Evolutionary conservation across 2,888 invertebrate genomes (phyloP), one percentile per base, ranked within the genome.

Genomic region (Drosophila barbarae): DNA sequence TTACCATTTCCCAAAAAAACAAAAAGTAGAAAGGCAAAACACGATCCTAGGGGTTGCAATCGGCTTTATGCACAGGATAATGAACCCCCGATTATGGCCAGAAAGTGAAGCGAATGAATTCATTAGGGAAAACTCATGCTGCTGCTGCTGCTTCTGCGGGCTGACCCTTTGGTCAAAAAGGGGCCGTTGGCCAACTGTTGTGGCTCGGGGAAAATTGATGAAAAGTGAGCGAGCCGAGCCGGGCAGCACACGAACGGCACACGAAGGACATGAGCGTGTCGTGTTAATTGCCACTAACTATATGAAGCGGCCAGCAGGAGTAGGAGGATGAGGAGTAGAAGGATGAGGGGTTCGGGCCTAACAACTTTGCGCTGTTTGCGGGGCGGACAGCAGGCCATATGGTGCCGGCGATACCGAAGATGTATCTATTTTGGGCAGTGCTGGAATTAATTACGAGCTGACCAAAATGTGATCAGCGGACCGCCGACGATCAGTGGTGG

Each of bases 231-330:
- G 67, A 42, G 44, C 13, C 46, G 46, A 18, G 30, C 30, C 18
- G 41, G 28, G 30, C 60, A 60, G 61, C 85, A 65, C 80, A 84
- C 80, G 85, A 72, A 69, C 61, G 76, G 71, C 79, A 71, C 76
- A 83, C 67, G 67, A 51, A 38, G 77, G 76, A 55, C 70, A 69
- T 54, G 73, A 87, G 86, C 87, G 87, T 87, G 82, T 76, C 88
- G 76, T 88, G 87, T 86, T 88, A 87, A 87, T 86, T 87, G 87
- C 79, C 72, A 75, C 79, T 84, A 86, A 83, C 87, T 84, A 59
- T 58, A 32, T 41, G 54, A 56, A 77, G 76, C 71, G 75, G 47
- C 28, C 44, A 18, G 61, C 38, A 36, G 36, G 15, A 36, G 35
- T n/a, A 8, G 7, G n/a, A 35, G n/a, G 7, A 35, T 44, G 55